Conservation (phyloP, 2,888 invertebrate species). For the Acholoe squamosa region DNA sequence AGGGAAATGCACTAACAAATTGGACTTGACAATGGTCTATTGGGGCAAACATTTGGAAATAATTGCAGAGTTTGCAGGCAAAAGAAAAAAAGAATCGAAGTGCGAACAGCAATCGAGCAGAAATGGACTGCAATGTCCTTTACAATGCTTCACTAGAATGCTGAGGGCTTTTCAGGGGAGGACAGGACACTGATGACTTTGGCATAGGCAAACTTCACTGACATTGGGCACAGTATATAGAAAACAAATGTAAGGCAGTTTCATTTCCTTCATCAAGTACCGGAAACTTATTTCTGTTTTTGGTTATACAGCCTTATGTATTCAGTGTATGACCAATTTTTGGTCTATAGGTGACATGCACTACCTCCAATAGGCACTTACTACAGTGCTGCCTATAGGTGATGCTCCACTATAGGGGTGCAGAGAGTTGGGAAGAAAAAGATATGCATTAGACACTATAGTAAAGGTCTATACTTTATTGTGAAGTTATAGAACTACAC, state of each 20-base stretch:
- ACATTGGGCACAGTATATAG: background rate
- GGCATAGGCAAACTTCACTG: constrained; percentile 10
- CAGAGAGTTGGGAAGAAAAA: constrained; percentile 50
- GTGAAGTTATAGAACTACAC: background rate
- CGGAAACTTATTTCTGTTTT: background rate
- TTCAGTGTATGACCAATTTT: background rate
- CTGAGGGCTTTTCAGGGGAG: background rate
- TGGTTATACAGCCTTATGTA: background rate
- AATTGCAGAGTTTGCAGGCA: too few relatives aligned
- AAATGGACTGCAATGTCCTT: too few relatives aligned
- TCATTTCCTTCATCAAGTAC: background rate
- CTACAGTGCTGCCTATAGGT: constrained; percentile 57
- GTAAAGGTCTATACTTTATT: background rate
- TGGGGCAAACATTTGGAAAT: too few relatives aligned
- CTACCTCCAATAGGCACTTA: constrained; percentile 39
- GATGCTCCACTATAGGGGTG: constrained; percentile 50
- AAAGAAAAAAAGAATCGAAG: too few relatives aligned
- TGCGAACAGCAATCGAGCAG: too few relatives aligned
- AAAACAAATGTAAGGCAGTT: background rate
- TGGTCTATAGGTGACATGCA: background rate
- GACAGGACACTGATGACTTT: constrained; percentile 11
- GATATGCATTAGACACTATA: constrained; percentile 34
- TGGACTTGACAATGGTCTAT: too few relatives aligned
- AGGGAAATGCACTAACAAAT: too few relatives aligned
- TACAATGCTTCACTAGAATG: background rate